phyloP scores from a whole-genome alignment of 2,888 invertebrate genomes.

The Ceraclea dissimilis region DNA sequence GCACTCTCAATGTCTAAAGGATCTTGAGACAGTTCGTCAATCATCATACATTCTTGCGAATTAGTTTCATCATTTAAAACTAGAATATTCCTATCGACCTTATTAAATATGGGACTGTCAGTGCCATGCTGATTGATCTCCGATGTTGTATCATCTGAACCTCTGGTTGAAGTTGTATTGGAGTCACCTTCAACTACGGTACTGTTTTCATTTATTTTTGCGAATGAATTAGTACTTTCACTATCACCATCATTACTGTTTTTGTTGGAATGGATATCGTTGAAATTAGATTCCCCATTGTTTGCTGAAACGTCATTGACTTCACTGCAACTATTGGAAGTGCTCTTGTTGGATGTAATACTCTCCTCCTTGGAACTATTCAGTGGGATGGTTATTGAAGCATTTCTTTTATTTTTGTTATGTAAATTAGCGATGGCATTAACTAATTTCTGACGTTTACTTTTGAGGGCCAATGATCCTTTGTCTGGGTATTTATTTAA shows the following conservation, averaged over 20 bases:
- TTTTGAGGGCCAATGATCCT: constrained; percentile 36
- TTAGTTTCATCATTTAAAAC: constrained; percentile 44
- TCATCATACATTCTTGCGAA: constrained; percentile 37
- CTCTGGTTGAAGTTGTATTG: constrained; percentile 35
- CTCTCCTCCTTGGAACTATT: constrained; percentile 16
- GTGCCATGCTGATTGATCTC: constrained; percentile 29
- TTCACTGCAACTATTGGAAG: constrained; percentile 29
- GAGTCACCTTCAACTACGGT: constrained; percentile 30
- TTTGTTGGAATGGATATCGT: constrained; percentile 43
- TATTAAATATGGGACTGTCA: constrained; percentile 29
- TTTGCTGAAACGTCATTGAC: constrained; percentile 37
- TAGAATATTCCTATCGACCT: constrained; percentile 35
- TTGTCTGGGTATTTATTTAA: constrained; percentile 32
- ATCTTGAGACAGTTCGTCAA: constrained; percentile 42
- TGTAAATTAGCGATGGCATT: constrained; percentile 41
- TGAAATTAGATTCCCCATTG: constrained; percentile 47
- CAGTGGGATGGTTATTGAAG: background rate
- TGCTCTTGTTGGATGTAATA: constrained; percentile 15
- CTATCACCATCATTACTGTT: constrained; percentile 38
- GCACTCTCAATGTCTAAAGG: constrained; percentile 39
- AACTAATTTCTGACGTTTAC: constrained; percentile 42
- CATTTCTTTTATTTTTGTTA: background rate
- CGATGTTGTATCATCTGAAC: constrained; percentile 33
- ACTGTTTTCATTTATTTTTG: constrained; percentile 9
- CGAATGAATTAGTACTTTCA: constrained; percentile 31